These are phyloP conservation scores for Sialia sialis DNA, from an alignment of 2,113 vertebrate genomes.

Conservation along the genomic window DNA sequence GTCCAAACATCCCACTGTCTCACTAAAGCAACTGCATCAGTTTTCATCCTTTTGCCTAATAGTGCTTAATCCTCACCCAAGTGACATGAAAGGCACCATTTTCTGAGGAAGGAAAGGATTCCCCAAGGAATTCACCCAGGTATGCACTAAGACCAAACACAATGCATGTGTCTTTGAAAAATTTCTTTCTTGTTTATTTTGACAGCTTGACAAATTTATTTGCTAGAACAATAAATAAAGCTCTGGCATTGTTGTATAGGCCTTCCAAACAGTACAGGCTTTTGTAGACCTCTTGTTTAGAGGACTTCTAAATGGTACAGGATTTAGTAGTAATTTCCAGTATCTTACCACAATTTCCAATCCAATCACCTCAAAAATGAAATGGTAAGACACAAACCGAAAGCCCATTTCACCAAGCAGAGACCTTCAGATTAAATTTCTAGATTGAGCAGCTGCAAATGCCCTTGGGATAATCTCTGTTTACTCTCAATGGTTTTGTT, in stretches of 20 bases:
- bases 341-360: not conserved
- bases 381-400: not conserved
- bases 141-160: not conserved
- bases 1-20: not conserved
- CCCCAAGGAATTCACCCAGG: slow-evolving; percentile 5
- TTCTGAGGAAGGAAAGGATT: slow-evolving; percentile 27
- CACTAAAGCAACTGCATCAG: not conserved
- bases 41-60: not conserved
- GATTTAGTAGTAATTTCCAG: not conserved
- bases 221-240: not conserved
- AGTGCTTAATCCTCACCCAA: not conserved
- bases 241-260: not conserved
- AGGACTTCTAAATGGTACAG: not conserved
- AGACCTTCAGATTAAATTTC: not conserved
- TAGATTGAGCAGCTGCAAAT: not conserved
- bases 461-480: not conserved
- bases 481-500: not conserved
- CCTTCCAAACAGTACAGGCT: not conserved
- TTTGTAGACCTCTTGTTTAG: not conserved
- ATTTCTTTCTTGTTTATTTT: not conserved
- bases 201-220: not conserved
- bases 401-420: not conserved
- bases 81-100: not conserved
- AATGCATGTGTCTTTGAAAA: not conserved
- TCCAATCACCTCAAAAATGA: not conserved